Evolutionary conservation across 2,888 invertebrate species (phyloP).

Genomic region (Argyra leucocephala): DNA sequence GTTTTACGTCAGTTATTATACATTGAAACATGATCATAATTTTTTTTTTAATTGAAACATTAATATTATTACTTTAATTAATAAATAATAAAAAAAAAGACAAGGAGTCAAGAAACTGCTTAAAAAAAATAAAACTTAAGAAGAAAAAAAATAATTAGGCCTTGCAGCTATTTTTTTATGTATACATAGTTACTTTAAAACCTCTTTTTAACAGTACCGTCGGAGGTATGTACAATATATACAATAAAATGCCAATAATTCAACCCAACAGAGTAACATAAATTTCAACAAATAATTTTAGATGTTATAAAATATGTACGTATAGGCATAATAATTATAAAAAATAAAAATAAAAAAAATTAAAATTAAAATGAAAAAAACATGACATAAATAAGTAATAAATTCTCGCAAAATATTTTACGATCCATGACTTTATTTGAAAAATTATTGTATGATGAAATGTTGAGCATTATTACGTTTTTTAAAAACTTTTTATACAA

Average conservation of each 20-base stretch:
- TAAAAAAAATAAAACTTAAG: no score
- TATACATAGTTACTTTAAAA: no score
- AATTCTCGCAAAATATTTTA: neutral
- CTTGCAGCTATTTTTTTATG: no score
- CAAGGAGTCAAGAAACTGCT: no score
- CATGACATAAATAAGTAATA: neutral
- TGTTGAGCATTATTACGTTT: neutral
- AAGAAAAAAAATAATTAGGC: no score
- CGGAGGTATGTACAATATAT: neutral
- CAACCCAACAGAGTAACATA: neutral
- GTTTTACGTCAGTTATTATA: no score
- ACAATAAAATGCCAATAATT: no score
- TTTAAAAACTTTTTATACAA: neutral
- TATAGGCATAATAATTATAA: neutral
- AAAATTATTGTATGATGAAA: neutral
- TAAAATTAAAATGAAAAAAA: neutral
- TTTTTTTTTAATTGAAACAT: no score
- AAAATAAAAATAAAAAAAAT: neutral
- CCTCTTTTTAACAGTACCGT: no score
- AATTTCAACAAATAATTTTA: neutral
- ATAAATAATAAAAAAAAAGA: no score
- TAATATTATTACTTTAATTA: no score
- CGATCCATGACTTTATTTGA: neutral
- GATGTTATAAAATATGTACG: neutral
- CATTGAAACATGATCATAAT: no score